Evolutionary conservation across 2,888 invertebrate species (phyloP).

Genomic region (Leptinotarsa juncta): DNA sequence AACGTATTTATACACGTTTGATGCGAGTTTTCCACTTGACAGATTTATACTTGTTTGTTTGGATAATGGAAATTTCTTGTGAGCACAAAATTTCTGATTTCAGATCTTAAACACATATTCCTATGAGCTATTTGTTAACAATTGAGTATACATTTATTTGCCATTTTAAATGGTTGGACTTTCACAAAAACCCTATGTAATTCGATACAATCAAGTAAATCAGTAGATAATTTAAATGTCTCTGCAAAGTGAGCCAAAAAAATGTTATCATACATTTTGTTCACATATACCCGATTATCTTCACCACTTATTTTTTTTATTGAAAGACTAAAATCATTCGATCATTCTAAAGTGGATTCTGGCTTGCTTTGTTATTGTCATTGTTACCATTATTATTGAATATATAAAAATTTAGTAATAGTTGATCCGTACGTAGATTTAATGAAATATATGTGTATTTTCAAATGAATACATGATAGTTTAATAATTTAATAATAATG

Average conservation of each 20-base stretch:
- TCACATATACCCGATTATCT: neutral
- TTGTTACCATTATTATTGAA: constrained; percentile 65
- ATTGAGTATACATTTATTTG: constrained; percentile 49
- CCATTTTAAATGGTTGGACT: constrained; percentile 47
- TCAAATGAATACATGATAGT: constrained; percentile 63
- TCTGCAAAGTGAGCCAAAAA: constrained; percentile 11
- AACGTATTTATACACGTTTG: no score
- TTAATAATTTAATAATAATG: constrained; percentile 59
- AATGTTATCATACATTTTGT: constrained; percentile 2
- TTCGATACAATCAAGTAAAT: constrained; percentile 63
- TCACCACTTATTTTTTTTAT: neutral
- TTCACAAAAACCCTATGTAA: constrained; percentile 63
- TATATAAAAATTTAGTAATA: constrained; percentile 65
- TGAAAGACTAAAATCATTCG: no score
- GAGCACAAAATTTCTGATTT: constrained; percentile 34
- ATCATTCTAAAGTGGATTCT: constrained; percentile 2
- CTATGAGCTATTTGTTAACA: constrained; percentile 51
- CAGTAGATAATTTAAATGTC: constrained; percentile 53
- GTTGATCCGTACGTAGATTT: constrained; percentile 65
- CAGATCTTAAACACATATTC: constrained; percentile 52
- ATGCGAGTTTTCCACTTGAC: neutral
- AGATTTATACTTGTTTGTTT: neutral
- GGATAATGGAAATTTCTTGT: constrained; percentile 28
- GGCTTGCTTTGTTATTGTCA: constrained; percentile 37
- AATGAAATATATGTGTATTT: constrained; percentile 63